Evolutionary conservation across 2,113 vertebrate genomes (phyloP).

Genomic region (Scomber colias): DNA sequence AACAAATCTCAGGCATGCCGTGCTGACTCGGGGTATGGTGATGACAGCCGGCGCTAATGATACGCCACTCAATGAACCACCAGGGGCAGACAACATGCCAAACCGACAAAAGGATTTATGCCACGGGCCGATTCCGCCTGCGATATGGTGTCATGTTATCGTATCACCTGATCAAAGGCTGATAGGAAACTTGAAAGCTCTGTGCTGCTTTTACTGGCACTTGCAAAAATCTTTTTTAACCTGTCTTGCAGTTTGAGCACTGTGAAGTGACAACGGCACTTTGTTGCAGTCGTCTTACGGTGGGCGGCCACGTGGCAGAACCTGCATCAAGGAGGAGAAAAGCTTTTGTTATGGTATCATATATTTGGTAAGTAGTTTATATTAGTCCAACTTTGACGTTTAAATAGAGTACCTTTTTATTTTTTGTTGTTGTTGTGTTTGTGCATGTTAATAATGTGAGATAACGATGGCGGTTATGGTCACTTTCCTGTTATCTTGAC

Average conservation of each 20-base stretch:
- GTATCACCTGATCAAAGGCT: conserved; percentile 63
- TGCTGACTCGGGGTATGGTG: conserved; percentile 40
- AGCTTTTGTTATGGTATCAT: background rate
- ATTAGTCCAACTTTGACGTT: background rate
- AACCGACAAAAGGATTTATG: conserved; percentile 41
- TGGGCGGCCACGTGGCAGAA: background rate
- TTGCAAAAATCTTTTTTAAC: conserved; percentile 32
- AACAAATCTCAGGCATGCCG: conserved; percentile 26
- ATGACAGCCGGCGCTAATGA: conserved; percentile 74
- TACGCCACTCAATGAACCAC: conserved; percentile 66
- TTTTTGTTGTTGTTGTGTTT: background rate
- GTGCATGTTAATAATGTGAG: background rate
- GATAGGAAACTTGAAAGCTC: conserved; percentile 55
- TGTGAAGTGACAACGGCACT: conserved; percentile 7
- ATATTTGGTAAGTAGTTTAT: conserved; percentile 1
- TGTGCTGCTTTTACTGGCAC: conserved; percentile 45
- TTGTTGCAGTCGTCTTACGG: background rate
- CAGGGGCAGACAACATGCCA: conserved; percentile 69
- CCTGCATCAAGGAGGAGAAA: background rate
- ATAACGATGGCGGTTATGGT: conserved; percentile 38
- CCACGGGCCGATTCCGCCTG: conserved; percentile 37
- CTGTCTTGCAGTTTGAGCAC: conserved; percentile 4
- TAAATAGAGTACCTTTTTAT: background rate
- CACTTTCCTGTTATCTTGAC: conserved; percentile 47
- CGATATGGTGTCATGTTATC: conserved; percentile 59